Percentiles rank a stretch among this genome's conserved stretches.
Evolutionary conservation across 2,797 vertebrate genomes (phyloP).

Genomic region (Xenops minutus): DNA sequence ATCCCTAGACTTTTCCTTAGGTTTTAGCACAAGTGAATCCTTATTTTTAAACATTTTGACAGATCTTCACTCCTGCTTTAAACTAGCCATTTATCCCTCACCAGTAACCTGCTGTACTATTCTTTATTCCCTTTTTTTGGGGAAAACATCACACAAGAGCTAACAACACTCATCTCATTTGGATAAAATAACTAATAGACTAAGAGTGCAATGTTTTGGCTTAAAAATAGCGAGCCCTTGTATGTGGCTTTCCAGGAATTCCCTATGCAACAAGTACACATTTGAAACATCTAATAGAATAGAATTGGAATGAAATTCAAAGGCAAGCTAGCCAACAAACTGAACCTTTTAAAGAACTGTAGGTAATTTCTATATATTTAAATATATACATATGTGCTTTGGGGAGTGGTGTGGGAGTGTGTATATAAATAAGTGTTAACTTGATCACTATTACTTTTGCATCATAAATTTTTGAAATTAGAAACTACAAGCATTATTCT

Average conservation of each 20-base stretch:
- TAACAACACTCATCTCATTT: background rate
- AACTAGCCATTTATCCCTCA: background rate
- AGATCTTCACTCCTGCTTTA: background rate
- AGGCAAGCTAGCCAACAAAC: background rate
- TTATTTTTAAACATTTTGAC: background rate
- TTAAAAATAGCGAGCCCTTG: background rate
- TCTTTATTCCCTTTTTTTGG: background rate
- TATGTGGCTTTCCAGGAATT: conserved; percentile 13
- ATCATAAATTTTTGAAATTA: background rate
- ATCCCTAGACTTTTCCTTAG: background rate
- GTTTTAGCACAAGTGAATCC: background rate
- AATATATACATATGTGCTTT: background rate
- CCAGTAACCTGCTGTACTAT: background rate
- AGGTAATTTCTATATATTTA: background rate
- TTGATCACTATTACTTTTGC: background rate
- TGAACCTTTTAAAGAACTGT: background rate
- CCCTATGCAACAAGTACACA: background rate
- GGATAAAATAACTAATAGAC: background rate
- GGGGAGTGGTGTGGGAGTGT: no score
- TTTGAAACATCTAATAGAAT: background rate
- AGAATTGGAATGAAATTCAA: background rate
- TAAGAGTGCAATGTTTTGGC: background rate
- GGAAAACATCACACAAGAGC: background rate
- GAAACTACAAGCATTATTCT: background rate
- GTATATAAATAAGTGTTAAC: background rate